These are phyloP conservation scores for Atractosteus spatula DNA, from an alignment of 2,113 vertebrate species.

Conservation along the genomic window DNA sequence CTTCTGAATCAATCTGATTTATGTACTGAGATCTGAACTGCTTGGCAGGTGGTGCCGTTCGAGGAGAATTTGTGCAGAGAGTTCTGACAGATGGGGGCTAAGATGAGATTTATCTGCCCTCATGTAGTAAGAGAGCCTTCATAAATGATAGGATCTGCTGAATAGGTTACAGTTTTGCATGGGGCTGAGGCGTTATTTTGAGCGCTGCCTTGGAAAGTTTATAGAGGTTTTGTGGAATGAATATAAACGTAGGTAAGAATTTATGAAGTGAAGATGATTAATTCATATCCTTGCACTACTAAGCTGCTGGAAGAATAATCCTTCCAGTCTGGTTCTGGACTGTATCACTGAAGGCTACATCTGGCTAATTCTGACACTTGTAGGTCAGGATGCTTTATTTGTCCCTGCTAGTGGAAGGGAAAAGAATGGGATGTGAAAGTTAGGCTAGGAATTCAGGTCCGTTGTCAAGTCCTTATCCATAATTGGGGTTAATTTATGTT, in stretches of 20 bases:
- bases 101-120: neutral
- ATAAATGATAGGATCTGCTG: neutral
- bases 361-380: no score
- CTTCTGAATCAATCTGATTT: neutral
- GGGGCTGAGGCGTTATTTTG: neutral
- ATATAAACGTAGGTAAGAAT: neutral
- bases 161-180: neutral
- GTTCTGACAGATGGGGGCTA: slow-evolving; percentile 1
- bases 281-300: neutral
- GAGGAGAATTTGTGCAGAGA: neutral
- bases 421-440: no score
- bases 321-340: no score
- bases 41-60: neutral
- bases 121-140: neutral
- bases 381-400: no score
- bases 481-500: no score
- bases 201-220: neutral
- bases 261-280: neutral
- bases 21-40: neutral
- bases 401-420: no score
- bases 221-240: neutral
- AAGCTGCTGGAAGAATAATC: no score
- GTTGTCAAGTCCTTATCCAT: no score
- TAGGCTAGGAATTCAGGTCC: no score
- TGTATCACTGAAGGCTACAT: no score